Conservation (phyloP, 2,113 vertebrate species). For the Pristiophorus japonicus region DNA sequence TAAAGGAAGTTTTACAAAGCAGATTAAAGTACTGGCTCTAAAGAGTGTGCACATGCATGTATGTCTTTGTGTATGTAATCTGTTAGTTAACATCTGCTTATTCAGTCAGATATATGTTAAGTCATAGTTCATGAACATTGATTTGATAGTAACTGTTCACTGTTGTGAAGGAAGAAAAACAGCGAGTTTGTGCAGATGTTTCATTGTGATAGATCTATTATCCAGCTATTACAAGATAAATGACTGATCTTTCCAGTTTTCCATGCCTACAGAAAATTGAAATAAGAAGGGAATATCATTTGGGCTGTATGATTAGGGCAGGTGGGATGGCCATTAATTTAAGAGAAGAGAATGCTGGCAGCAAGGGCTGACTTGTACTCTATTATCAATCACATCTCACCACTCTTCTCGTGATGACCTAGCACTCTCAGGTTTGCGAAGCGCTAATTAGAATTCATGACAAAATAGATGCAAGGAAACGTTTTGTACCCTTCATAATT, state of each 20-base stretch:
- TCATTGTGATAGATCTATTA: conserved; percentile 99
- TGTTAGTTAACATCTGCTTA: background rate
- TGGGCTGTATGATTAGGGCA: conserved; percentile 83
- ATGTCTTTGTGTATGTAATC: background rate
- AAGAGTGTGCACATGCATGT: background rate
- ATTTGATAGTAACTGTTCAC: conserved; percentile 55
- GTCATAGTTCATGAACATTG: conserved; percentile 57
- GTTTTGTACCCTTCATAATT: conserved; percentile 94
- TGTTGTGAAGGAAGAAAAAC: conserved; percentile 55
- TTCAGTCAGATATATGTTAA: conserved; percentile 41
- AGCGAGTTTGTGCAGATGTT: conserved; percentile 80
- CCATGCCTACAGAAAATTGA: conserved; percentile 87
- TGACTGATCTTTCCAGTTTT: conserved; percentile 89
- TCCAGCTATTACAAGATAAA: conserved; percentile 99
- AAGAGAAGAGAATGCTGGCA: conserved; percentile 68
- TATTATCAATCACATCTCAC: conserved; percentile 84
- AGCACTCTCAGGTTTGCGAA: conserved; percentile 80
- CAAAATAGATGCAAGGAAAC: conserved; percentile 98
- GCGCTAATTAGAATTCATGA: conserved; percentile 98
- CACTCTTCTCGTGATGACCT: conserved; percentile 91
- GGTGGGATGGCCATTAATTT: conserved; percentile 90
- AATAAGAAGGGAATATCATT: conserved; percentile 88
- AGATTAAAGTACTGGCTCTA: background rate
- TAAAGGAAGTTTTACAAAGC: background rate
- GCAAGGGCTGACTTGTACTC: conserved; percentile 64